A percentile compares a stretch with the other conserved stretches of the same genome.
Evolutionary conservation across 2,113 vertebrate species (phyloP).

Genomic region (Rhinopomastus cyanomelas): DNA sequence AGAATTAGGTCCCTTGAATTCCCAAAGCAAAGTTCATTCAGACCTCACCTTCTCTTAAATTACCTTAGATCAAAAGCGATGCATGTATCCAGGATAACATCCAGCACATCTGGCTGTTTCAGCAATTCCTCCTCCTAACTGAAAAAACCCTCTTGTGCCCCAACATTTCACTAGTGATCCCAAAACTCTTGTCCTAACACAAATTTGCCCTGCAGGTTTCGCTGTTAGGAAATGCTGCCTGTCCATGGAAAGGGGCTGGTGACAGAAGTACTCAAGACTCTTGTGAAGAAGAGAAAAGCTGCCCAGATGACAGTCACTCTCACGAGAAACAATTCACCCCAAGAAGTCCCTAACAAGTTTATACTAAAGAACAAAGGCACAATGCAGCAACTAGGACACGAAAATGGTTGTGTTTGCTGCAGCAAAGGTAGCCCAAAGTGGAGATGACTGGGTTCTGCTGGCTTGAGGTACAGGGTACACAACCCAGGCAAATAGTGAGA

Average conservation of each 20-base stretch:
- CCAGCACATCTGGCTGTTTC: not conserved
- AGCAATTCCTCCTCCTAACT: not conserved
- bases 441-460: not conserved
- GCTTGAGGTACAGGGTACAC: not conserved
- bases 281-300: not conserved
- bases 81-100: not conserved
- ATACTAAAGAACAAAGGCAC: not conserved
- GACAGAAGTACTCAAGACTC: not conserved
- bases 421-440: not conserved
- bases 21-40: not conserved
- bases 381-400: not conserved
- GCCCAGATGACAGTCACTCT: not conserved
- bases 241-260: not conserved
- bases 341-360: not conserved
- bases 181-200: not conserved
- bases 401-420: not conserved
- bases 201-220: not conserved
- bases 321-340: not conserved
- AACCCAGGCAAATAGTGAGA: not conserved
- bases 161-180: not conserved
- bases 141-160: not conserved
- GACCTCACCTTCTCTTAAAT: not conserved
- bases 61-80: not conserved
- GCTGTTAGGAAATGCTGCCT: not conserved
- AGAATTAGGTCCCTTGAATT: not conserved